These are phyloP conservation scores for Orientallactaga bullata DNA, from an alignment of 2,113 vertebrate species.

Conservation along the genomic window DNA sequence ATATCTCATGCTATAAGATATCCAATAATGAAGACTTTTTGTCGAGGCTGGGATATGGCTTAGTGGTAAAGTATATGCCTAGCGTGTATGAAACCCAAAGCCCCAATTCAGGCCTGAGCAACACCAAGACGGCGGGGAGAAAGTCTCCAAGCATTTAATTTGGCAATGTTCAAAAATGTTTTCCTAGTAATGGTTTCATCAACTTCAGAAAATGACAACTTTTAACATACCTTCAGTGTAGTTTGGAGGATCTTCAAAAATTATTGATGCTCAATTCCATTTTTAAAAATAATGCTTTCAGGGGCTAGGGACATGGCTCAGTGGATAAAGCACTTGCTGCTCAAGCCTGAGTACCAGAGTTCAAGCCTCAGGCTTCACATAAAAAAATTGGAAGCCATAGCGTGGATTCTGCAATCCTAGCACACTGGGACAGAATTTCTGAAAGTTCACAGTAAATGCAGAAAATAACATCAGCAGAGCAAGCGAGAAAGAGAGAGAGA, in stretches of 20 bases:
- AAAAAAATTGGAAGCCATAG: too few relatives aligned
- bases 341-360: too few relatives aligned
- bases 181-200: conserved; percentile 31
- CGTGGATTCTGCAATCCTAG: too few relatives aligned
- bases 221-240: conserved; percentile 12
- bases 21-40: conserved; percentile 8
- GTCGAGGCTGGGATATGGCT: background rate
- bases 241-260: conserved; percentile 34
- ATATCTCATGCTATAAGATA: background rate
- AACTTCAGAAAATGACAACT: conserved; percentile 44
- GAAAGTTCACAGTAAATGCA: too few relatives aligned
- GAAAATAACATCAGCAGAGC: too few relatives aligned
- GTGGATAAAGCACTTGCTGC: too few relatives aligned
- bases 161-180: conserved; percentile 27
- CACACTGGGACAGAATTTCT: too few relatives aligned
- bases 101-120: background rate
- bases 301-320: too few relatives aligned
- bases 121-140: background rate
- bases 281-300: conserved; percentile 1
- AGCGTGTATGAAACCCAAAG: background rate
- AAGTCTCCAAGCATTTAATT: conserved; percentile 31
- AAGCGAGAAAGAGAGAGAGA: too few relatives aligned
- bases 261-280: conserved; percentile 21
- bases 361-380: too few relatives aligned
- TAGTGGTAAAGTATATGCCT: background rate